Evolutionary conservation across 2,113 vertebrate species (phyloP).

Genomic region (Thryonomys swinderianus): DNA sequence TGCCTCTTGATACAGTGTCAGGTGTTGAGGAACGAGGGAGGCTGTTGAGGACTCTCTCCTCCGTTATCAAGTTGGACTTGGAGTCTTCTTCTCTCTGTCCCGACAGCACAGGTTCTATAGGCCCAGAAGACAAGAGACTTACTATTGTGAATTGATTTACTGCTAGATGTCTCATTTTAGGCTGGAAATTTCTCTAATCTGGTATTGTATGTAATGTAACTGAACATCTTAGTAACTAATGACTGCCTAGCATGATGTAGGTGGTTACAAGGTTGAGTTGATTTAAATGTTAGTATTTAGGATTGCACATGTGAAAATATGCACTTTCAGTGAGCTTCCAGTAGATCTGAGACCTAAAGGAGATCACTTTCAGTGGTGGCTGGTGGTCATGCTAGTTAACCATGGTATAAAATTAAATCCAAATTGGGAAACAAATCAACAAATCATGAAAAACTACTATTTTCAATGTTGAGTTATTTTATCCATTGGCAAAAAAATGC

Average conservation of each 20-base stretch:
- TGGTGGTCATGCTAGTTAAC: background rate
- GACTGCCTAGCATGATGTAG: background rate
- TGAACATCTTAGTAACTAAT: background rate
- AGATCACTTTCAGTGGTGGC: background rate
- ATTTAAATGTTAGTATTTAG: background rate
- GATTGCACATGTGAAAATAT: background rate
- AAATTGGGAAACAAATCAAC: slow-evolving; percentile 9
- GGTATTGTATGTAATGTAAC: background rate
- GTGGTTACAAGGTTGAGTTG: background rate
- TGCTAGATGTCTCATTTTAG: background rate
- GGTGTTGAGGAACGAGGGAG: background rate
- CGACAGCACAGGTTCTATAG: background rate
- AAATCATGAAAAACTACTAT: background rate
- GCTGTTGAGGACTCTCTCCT: background rate
- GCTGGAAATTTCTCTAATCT: background rate
- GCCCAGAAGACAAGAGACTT: background rate
- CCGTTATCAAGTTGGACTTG: background rate
- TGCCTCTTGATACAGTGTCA: background rate
- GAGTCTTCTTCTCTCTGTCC: background rate
- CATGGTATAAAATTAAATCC: background rate
- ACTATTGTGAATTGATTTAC: background rate
- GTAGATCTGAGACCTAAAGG: background rate
- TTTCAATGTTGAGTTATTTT: background rate
- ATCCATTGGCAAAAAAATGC: background rate
- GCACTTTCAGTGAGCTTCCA: background rate